Percentiles rank a stretch among this genome's conserved stretches.
Conservation (phyloP, 1,140 invertebrate genomes). For the Stegodyphus mimosarum region DNA sequence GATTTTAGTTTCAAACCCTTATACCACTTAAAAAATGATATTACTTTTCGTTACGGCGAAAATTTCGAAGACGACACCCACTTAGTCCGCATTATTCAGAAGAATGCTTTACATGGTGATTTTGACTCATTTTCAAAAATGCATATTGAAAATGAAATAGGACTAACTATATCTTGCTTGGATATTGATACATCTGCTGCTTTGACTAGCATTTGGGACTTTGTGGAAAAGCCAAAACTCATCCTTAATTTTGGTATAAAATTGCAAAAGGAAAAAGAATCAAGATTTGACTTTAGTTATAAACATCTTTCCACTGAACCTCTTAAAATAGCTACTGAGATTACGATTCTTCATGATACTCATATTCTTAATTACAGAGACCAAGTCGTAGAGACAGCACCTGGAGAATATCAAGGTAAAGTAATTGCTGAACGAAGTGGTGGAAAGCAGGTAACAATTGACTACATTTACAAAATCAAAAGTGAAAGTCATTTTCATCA, state of each 20-base stretch:
- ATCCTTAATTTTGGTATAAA: constrained; percentile 35
- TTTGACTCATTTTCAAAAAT: constrained; percentile 30
- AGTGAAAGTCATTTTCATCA: constrained; percentile 34
- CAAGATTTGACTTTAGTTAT: constrained; percentile 20
- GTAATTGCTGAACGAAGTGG: neutral
- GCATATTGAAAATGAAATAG: constrained; percentile 46
- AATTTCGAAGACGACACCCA: constrained; percentile 45
- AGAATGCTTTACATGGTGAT: constrained; percentile 25
- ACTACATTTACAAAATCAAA: constrained; percentile 40
- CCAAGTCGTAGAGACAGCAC: constrained; percentile 26
- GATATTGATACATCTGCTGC: constrained; percentile 37
- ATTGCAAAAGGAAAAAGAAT: constrained; percentile 15
- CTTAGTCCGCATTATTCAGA: constrained; percentile 9
- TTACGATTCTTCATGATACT: neutral
- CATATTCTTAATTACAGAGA: constrained; percentile 25
- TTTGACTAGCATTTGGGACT: constrained; percentile 21
- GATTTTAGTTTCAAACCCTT: constrained; percentile 41
- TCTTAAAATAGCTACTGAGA: constrained; percentile 17
- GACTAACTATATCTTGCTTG: constrained; percentile 39
- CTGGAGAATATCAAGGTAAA: constrained; percentile 29
- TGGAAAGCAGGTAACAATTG: constrained; percentile 30
- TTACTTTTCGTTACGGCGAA: constrained; percentile 44
- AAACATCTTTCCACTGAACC: constrained; percentile 1
- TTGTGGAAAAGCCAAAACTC: constrained; percentile 42
- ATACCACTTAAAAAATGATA: constrained; percentile 30